phyloP scores from a whole-genome alignment of 2,888 invertebrate species.

The Macrosoma leucophasiata region DNA sequence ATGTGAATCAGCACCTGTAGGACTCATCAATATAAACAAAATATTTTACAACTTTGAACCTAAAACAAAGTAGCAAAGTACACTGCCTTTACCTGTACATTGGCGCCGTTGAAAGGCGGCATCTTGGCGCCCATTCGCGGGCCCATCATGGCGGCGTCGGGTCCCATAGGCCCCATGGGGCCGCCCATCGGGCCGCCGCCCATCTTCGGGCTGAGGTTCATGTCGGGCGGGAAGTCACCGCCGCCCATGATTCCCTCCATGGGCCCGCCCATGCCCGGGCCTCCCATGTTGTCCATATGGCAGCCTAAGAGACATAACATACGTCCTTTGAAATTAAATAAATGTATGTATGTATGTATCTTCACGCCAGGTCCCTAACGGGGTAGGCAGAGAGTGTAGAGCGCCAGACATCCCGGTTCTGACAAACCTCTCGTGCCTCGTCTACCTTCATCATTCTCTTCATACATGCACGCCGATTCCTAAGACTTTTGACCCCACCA shows the following conservation, averaged over 20 bases:
- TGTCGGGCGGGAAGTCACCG: constrained; percentile 67
- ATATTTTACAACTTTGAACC: too few species aligned
- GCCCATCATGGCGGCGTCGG: constrained; percentile 79
- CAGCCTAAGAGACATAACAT: constrained; percentile 44
- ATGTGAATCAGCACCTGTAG: too few species aligned
- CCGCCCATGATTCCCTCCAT: constrained; percentile 74
- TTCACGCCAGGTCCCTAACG: too few species aligned
- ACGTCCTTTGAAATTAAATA: not conserved
- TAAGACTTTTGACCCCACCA: too few species aligned
- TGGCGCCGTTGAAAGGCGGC: constrained; percentile 78
- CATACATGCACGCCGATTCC: too few species aligned
- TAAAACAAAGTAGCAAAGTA: too few species aligned
- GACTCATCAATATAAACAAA: too few species aligned
- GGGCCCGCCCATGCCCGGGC: constrained; percentile 69
- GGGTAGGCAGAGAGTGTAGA: too few species aligned
- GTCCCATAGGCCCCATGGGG: constrained; percentile 69
- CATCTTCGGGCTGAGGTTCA: constrained; percentile 81
- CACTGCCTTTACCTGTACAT: constrained; percentile 96
- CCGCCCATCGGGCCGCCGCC: constrained; percentile 72
- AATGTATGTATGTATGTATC: too few species aligned
- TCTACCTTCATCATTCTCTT: too few species aligned
- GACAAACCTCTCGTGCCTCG: too few species aligned
- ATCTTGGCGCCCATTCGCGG: constrained; percentile 76
- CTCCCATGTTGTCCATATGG: constrained; percentile 71
- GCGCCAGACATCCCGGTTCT: too few species aligned